Conservation (phyloP, 92 coral and sea anemone species). For the Epizoanthus ramosus region DNA sequence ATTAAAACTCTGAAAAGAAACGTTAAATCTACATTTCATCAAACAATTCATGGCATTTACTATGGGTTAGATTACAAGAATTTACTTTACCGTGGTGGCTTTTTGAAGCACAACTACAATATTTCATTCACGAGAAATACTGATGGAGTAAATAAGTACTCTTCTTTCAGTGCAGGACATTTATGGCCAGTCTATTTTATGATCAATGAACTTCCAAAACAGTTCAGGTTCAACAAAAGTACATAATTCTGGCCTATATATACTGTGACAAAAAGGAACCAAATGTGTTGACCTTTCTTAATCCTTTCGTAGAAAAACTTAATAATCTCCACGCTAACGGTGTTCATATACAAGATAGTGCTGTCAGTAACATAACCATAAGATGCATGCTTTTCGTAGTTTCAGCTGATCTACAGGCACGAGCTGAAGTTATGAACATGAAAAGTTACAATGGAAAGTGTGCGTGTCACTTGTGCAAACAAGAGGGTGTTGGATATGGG, state of each 20-base stretch:
- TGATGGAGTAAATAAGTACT: slow-evolving; percentile 64
- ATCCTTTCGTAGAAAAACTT: slow-evolving; percentile 56
- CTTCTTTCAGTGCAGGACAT: slow-evolving; percentile 61
- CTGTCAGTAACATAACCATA: slow-evolving; percentile 53
- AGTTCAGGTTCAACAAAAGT: slow-evolving; percentile 56
- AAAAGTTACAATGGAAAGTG: slow-evolving; percentile 61
- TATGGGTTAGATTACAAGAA: slow-evolving; percentile 15
- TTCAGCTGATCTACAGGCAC: slow-evolving; percentile 56
- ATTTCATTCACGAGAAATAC: slow-evolving; percentile 65
- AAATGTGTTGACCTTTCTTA: slow-evolving; percentile 57
- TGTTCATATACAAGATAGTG: slow-evolving; percentile 45
- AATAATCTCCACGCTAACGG: slow-evolving; percentile 42
- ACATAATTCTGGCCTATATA: slow-evolving; percentile 58
- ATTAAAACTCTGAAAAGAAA: background rate
- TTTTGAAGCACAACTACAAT: slow-evolving; percentile 40
- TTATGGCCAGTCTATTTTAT: slow-evolving; percentile 64
- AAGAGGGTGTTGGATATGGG: slow-evolving; percentile 62
- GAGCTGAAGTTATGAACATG: slow-evolving; percentile 61
- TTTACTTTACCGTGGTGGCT: slow-evolving; percentile 54
- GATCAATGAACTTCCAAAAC: slow-evolving; percentile 62
- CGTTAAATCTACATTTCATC: background rate
- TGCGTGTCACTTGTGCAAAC: too few species aligned
- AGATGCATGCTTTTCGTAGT: slow-evolving; percentile 53
- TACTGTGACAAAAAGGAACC: slow-evolving; percentile 68
- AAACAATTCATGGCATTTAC: background rate